Base-by-base conservation (phyloP, 2,888 invertebrate species). In the Suillia variegata region DNA sequence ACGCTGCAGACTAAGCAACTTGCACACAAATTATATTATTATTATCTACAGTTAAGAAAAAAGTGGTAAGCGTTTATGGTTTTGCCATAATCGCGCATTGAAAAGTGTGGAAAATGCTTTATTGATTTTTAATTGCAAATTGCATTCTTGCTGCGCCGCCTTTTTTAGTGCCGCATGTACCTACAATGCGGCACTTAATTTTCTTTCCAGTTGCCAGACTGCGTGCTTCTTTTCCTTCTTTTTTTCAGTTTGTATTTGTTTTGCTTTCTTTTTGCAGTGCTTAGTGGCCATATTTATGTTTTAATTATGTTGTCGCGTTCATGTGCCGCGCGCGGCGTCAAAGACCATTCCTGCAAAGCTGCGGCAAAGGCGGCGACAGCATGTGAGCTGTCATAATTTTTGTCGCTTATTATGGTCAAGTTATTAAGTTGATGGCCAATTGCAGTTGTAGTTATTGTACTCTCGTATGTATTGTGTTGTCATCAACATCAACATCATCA, bases 71-170 rank as follows among this genome's bases (percentile, higher is more conserved):
- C n/a, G n/a, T n/a, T n/a, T n/a, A n/a, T n/a, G n/a, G n/a, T n/a
- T n/a, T n/a, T n/a, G n/a, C n/a, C n/a, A n/a, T n/a, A n/a, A n/a
- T n/a, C n/a, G n/a, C n/a, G n/a, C n/a, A n/a, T n/a, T n/a, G n/a
- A n/a, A n/a, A n/a, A n/a, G n/a, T n/a, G n/a, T n/a, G n/a, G n/a
- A n/a, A n/a, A n/a, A n/a, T 55, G 22, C 33, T 74, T 75, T 74
- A 74, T 75, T 74, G 74, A 75, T 74, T 74, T 74, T 74, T 74
- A 74, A 74, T 74, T 74, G 75, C 76, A 68, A 67, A 74, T 75
- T 66, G 76, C 76, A 75, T 73, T 70, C 74, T n/a, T n/a, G n/a
- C n/a, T 70, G 66, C 62, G 22, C 62, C 15, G 50, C 58, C 56
- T 59, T 58, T 59, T 54, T 54, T 45, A 54, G 54, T 24, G 22